Base-by-base conservation (phyloP, 2,113 vertebrate genomes). In the Otocyon megalotis region DNA sequence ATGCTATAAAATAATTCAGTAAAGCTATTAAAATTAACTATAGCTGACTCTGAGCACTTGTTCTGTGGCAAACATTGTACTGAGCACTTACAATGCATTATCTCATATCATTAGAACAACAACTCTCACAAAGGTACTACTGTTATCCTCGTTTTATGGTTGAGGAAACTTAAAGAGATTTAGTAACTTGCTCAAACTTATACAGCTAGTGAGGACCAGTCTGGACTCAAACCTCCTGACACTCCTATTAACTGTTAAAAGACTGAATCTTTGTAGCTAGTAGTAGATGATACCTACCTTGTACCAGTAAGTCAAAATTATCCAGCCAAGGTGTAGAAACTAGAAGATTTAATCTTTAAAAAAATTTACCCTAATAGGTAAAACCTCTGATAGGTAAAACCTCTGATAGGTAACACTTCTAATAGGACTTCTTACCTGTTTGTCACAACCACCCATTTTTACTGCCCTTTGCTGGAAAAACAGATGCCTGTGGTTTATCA, bases 231-330 rank as follows among this genome's bases (percentile, higher is more conserved):
- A 50, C 24, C 0, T 0, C 53, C 83, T 86, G 50, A 81, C 71
- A 37, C 22, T 60, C 62, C 74, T 69, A 56, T 50, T 84, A 84
- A 72, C 54, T 48, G 1, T 95, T 82, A 69, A 4, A 54, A 19
- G 30, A 74, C 4, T 10, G 62, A 17, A 88, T 16, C 24, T 88
- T 22, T 15, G 6, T 53, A 88, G 1, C 1, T 50, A 72, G 53
- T 16, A 20, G 20, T n/a, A 37, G 43, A 77, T n/a, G 37, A 24
- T 60, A 91, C 30, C 54, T 74, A 74, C 24, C 28, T 90, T 90
- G 74, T 63, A 93, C 24, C 50, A 56, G n/a, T 37, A 97, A 81
- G 81, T 91, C 48, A 69, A 85, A 76, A 60, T 93, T 74, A 88
- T 63, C 35, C 54, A 67, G 35, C 26, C 50, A 88, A 79, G 48